A percentile compares a stretch with the other conserved stretches of the same genome.
phyloP scores from a whole-genome alignment of 2,113 vertebrate species.

The Emydocephalus ijimae region DNA sequence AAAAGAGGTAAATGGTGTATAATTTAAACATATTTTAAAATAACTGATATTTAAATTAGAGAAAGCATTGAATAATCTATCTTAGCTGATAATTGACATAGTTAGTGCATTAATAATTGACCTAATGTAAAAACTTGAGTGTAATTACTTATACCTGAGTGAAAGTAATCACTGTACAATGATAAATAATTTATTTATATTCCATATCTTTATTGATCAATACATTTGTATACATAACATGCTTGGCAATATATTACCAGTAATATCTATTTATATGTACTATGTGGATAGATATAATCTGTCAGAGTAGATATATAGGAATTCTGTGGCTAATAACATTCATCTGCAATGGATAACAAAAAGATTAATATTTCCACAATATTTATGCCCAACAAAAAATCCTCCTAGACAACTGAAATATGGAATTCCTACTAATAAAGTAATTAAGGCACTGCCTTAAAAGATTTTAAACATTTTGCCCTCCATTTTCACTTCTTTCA shows the following conservation, averaged over 20 bases:
- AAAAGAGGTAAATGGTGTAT: not conserved
- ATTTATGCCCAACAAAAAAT: not conserved
- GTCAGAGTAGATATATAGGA: too few species aligned
- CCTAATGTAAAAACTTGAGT: too few species aligned
- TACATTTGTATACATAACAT: not conserved
- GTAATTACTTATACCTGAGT: not conserved
- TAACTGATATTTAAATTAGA: not conserved
- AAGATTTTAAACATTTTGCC: not conserved
- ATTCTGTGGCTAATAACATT: not conserved
- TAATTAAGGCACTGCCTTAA: not conserved
- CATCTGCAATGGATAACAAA: not conserved
- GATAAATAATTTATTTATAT: not conserved
- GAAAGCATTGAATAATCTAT: not conserved
- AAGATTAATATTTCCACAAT: not conserved
- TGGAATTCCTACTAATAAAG: not conserved
- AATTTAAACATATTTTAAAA: not conserved
- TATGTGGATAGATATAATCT: not conserved
- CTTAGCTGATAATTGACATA: not conserved
- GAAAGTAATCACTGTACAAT: not conserved
- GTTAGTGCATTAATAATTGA: not conserved
- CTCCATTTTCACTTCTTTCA: not conserved
- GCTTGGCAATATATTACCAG: not conserved
- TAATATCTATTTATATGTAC: not conserved
- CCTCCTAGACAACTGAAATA: not conserved
- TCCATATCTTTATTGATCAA: not conserved